Base-by-base conservation (phyloP, 2,888 invertebrate genomes). In the Drosophila seclusa region DNA sequence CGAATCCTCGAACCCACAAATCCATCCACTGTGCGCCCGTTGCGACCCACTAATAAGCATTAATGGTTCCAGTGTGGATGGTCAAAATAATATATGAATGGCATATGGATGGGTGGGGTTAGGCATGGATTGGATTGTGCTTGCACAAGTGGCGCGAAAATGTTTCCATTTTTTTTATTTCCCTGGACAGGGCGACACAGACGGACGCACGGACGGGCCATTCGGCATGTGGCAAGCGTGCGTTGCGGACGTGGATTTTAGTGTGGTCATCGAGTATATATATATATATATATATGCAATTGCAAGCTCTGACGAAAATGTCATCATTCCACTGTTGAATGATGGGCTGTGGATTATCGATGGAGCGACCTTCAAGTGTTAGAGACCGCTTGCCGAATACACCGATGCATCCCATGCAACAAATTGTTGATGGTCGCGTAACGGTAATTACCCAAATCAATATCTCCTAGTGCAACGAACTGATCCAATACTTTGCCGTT, bases 311-410 rank as follows among this genome's bases (percentile, higher is more conserved):
- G 68, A 68, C 50, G 57, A 69, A 65, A 68, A 80, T 80, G 80
- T 36, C 62, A 68, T 10, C 49, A 36, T 29, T 63, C 36, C 32
- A 38, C 38, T 38, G 40, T 32, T 68, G 61, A 84, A 76, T 80
- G 78, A 91, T 91, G 91, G 91, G 91, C 83, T 91, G 91, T 73
- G 89, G 89, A 77, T 91, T 91, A 60, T 91, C 91, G 38, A 83
- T 91, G 91, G 90, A 91, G 63, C 79, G 80, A 63, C 73, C 73
- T 63, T 65, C 78, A 54, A 87, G 80, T 73, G 83, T 75, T 52
- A 77, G 60, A 59, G 82, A 82, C 31, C 89, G 76, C 53, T 65
- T 68, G 73, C 78, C 67, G 58, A 74, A 61, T 55, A 79, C 66
- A 45, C 58, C 48, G 29, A 52, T 69, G 60, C 78, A 64, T 34